phyloP scores from a whole-genome alignment of 2,888 invertebrate species.

The Epirrhoe alternata region DNA sequence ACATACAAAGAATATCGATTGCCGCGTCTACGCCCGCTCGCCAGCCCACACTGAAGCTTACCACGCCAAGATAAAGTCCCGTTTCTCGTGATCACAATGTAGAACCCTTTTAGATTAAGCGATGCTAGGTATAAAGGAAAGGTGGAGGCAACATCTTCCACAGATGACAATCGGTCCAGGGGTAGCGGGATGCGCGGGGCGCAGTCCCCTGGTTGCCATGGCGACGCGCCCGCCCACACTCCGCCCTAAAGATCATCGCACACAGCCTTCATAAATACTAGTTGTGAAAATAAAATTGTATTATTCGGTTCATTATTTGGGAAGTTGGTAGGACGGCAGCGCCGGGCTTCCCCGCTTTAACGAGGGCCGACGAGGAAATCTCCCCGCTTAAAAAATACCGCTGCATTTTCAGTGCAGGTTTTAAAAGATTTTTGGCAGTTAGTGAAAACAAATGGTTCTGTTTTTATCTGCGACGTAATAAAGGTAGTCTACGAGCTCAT shows the following conservation, averaged over 20 bases:
- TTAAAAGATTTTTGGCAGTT: slow-evolving; percentile 43
- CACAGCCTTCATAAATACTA: slow-evolving; percentile 65
- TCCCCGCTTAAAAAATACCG: slow-evolving; percentile 44
- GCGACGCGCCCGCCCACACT: slow-evolving; percentile 74
- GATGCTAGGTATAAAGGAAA: slow-evolving; percentile 71
- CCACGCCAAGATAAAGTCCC: slow-evolving; percentile 52
- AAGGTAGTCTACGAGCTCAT: slow-evolving; percentile 43
- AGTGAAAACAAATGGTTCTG: slow-evolving; percentile 41
- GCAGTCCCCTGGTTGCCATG: slow-evolving; percentile 72
- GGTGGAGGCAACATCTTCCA: slow-evolving; percentile 76
- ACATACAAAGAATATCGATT: slow-evolving; percentile 66
- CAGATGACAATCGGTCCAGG: slow-evolving; percentile 78
- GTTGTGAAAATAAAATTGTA: slow-evolving; percentile 80
- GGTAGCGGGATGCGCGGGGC: slow-evolving; percentile 74
- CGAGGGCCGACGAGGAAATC: slow-evolving; percentile 58
- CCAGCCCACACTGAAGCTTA: slow-evolving; percentile 46
- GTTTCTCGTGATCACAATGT: slow-evolving; percentile 52
- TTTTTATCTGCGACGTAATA: slow-evolving; percentile 45
- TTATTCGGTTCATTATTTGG: slow-evolving; percentile 80
- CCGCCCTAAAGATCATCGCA: slow-evolving; percentile 76
- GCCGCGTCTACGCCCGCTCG: slow-evolving; percentile 28
- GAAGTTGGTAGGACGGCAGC: slow-evolving; percentile 64
- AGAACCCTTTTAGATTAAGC: slow-evolving; percentile 79
- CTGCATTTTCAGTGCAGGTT: slow-evolving; percentile 53
- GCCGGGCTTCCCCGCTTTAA: slow-evolving; percentile 57